Base-by-base conservation (phyloP, 2,888 invertebrate species). In the Hydriomena furcata region DNA sequence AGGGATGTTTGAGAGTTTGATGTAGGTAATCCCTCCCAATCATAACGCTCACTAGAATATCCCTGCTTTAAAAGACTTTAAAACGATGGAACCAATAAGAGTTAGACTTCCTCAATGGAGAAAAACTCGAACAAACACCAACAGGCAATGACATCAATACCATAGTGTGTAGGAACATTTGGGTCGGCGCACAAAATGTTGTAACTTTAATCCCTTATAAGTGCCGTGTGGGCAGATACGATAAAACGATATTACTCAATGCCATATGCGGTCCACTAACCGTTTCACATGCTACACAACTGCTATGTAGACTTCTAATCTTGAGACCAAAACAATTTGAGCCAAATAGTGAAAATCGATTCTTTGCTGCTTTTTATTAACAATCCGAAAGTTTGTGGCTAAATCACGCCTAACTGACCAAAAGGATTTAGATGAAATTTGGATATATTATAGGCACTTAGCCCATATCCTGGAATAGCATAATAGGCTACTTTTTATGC, bases 31-130 rank as follows among this genome's bases (percentile, higher is more conserved):
- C 2, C 83, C 80, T 79, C 74, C 79, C 79, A 83, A 87, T 85
- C 85, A 86, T 85, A 84, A 82, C 80, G 79, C 77, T 79, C 76
- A 80, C 76, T 78, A 73, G 70, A 81, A 84, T 80, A 80, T 78
- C 73, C 72, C 76, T 73, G 73, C 78, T 83, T 76, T 82, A 72
- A 80, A 76, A 78, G 73, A 79, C 79, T 86, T 82, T 79, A 78
- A 84, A 84, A 80, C 75, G 75, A 82, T 81, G 76, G 73, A 17
- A 3, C 17, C 17, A 2, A 17, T 17, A 2, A 17, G 12, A 7
- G n/a, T 13, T 7, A 10, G 10, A 27, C 17, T 17, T 17, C 17
- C 17, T 17, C 17, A 17, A 17, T 17, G 2, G 17, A 1, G n/a
- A n/a, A 31, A 13, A 28, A 30, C 32, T 10, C 10, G 17, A 36